Evolutionary conservation across 1,140 invertebrate species (phyloP).

Genomic region (Ooceraea biroi): DNA sequence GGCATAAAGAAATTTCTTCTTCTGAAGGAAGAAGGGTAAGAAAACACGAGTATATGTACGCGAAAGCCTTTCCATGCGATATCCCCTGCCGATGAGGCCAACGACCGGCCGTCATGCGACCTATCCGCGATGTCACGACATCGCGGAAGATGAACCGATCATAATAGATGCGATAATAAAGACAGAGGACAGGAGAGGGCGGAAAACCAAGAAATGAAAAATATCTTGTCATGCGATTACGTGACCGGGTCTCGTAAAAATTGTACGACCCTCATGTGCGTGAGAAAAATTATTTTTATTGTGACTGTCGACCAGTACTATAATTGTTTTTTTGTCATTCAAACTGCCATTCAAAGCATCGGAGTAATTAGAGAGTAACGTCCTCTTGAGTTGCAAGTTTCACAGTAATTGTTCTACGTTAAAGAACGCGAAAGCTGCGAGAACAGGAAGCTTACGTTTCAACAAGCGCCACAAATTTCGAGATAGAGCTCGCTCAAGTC

Average conservation of each 20-base stretch:
- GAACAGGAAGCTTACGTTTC: background rate
- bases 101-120: conserved; percentile 65
- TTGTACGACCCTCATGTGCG: conserved; percentile 60
- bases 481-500: background rate
- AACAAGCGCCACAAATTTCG: background rate
- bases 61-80: conserved; percentile 28
- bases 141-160: conserved; percentile 41
- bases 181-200: conserved; percentile 8
- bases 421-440: background rate
- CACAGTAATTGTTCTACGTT: background rate
- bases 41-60: conserved; percentile 8
- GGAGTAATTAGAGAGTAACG: conserved; percentile 12
- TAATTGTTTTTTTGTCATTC: conserved; percentile 26
- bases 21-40: conserved; percentile 13
- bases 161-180: conserved; percentile 50
- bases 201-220: conserved; percentile 26
- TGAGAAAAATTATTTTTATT: conserved; percentile 22
- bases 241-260: conserved; percentile 75
- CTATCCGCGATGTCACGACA: conserved; percentile 58
- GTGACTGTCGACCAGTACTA: background rate
- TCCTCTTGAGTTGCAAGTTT: conserved; percentile 7
- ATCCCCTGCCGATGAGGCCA: conserved; percentile 61
- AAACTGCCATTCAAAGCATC: conserved; percentile 24
- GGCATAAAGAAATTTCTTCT: background rate
- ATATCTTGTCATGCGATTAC: conserved; percentile 79